These are phyloP conservation scores for Syngnathoides biaculeatus DNA, from an alignment of 2,113 vertebrate genomes.

Conservation along the genomic window DNA sequence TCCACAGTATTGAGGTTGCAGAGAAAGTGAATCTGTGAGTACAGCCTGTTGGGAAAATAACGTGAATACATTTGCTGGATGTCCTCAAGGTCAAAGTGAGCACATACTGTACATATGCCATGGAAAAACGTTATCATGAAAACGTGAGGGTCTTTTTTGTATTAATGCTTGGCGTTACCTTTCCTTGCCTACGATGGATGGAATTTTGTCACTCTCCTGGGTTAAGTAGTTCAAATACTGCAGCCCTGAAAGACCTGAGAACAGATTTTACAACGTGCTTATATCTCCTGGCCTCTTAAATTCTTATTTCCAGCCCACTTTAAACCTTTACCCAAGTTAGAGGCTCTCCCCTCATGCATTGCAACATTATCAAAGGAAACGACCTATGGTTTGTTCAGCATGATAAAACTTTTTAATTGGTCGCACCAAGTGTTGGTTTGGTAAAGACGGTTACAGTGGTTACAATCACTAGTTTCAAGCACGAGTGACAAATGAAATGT, in stretches of 20 bases:
- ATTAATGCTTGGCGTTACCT: slow-evolving; percentile 57
- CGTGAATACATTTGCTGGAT: slow-evolving; percentile 32
- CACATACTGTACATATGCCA: slow-evolving; percentile 15
- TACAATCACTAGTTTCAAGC: slow-evolving; percentile 32
- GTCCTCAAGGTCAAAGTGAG: slow-evolving; percentile 49
- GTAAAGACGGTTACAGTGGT: slow-evolving; percentile 16
- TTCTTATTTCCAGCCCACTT: slow-evolving; percentile 55
- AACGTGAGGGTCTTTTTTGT: slow-evolving; percentile 49
- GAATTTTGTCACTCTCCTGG: slow-evolving; percentile 43
- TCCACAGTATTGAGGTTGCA: not conserved
- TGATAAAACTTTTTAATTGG: slow-evolving; percentile 56
- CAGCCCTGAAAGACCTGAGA: slow-evolving; percentile 56
- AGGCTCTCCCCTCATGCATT: slow-evolving; percentile 53
- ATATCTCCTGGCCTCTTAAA: slow-evolving; percentile 51
- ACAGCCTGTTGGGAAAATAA: slow-evolving; percentile 18
- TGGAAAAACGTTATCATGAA: slow-evolving; percentile 36
- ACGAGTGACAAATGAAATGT: not conserved
- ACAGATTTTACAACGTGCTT: slow-evolving; percentile 51
- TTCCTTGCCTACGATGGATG: slow-evolving; percentile 30
- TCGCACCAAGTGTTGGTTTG: slow-evolving; percentile 34
- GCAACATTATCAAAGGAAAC: slow-evolving; percentile 53
- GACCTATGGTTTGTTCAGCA: slow-evolving; percentile 60
- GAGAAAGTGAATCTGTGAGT: slow-evolving; percentile 48
- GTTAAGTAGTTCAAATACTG: slow-evolving; percentile 64
- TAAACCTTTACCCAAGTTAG: slow-evolving; percentile 53